Conservation (phyloP, 2,888 invertebrate genomes). For the Morpho helenor region DNA sequence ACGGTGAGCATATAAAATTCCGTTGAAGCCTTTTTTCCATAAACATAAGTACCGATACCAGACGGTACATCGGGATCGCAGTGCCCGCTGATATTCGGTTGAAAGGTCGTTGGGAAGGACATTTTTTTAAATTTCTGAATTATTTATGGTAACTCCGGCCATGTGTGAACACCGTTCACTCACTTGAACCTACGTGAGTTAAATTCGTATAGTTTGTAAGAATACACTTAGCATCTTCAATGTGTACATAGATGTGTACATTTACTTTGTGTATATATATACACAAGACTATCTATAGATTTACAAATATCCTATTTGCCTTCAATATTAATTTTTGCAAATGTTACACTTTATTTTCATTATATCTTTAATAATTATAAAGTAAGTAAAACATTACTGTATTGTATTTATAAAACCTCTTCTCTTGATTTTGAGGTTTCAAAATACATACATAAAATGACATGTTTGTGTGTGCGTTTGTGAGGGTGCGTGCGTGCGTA, state of each 20-base stretch:
- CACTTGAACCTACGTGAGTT: background rate
- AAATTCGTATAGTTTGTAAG: too few relatives aligned
- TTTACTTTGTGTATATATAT: background rate
- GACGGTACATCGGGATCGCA: constrained; percentile 51
- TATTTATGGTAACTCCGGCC: constrained; percentile 43
- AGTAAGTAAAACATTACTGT: too few relatives aligned
- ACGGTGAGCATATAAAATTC: constrained; percentile 66
- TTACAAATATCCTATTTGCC: background rate
- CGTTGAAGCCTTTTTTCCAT: constrained; percentile 71
- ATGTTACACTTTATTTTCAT: too few relatives aligned
- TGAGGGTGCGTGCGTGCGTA: too few relatives aligned
- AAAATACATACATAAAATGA: too few relatives aligned
- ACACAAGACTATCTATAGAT: background rate
- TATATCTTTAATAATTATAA: too few relatives aligned
- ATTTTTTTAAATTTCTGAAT: constrained; percentile 56
- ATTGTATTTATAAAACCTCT: too few relatives aligned
- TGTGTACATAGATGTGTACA: too few relatives aligned
- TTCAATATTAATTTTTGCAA: too few relatives aligned
- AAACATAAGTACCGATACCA: constrained; percentile 64
- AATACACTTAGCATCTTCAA: too few relatives aligned
- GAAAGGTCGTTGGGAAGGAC: constrained; percentile 70
- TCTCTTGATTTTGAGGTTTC: too few relatives aligned
- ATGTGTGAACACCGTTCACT: constrained; percentile 29
- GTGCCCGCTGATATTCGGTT: constrained; percentile 48
- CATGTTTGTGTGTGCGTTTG: too few relatives aligned